Evolutionary conservation across 2,113 vertebrate genomes (phyloP).

Genomic region (Pipa parva): DNA sequence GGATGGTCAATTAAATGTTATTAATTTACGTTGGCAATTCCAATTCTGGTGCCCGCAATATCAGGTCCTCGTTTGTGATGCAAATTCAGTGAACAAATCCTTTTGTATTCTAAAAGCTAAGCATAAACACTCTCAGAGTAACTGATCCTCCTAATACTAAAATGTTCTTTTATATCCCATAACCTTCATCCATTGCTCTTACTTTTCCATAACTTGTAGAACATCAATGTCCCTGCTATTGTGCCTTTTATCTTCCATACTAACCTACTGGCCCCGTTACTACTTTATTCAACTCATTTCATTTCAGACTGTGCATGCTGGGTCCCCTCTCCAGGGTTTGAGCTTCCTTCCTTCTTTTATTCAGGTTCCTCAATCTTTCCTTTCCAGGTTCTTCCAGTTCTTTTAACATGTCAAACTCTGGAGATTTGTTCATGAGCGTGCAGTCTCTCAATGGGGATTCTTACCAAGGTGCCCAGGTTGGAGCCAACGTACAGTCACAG

Average conservation of each 20-base stretch:
- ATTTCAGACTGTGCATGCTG: constrained; percentile 26
- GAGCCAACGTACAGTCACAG: constrained; percentile 99
- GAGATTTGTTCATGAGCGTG: constrained; percentile 99
- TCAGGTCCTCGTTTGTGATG: not conserved
- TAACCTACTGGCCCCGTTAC: constrained; percentile 2
- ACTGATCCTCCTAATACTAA: constrained; percentile 32
- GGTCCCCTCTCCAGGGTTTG: constrained; percentile 52
- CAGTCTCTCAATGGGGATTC: constrained; percentile 99
- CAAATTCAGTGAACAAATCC: constrained; percentile 40
- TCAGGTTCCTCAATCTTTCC: constrained; percentile 91
- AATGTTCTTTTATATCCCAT: not conserved
- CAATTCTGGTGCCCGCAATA: not conserved
- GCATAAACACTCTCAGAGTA: not conserved
- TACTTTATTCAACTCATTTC: constrained; percentile 1
- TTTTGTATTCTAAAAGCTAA: constrained; percentile 7
- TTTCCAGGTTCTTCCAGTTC: constrained; percentile 98
- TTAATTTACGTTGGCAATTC: not conserved
- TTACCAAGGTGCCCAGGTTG: constrained; percentile 98
- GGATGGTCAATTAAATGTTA: no score
- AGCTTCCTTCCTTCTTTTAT: constrained; percentile 84
- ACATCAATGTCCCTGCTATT: constrained; percentile 12
- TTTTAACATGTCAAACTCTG: constrained; percentile 99
- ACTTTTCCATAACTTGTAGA: not conserved
- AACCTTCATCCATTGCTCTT: not conserved
- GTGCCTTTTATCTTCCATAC: constrained; percentile 4